Base-by-base conservation (phyloP, 2,888 invertebrate species). In the Diarsia mendica region DNA sequence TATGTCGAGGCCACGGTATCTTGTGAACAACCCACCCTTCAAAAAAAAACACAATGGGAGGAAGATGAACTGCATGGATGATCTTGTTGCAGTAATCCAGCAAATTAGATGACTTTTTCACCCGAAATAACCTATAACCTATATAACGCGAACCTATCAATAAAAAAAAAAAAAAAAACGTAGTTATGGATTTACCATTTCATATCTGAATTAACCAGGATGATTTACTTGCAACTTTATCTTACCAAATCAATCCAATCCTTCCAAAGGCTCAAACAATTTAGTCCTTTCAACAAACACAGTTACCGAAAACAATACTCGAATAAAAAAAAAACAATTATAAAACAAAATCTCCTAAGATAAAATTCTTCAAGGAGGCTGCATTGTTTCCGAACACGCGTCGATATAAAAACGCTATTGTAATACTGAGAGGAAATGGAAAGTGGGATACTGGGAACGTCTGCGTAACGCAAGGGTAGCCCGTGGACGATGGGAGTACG, bases 391-490 rank as follows among this genome's bases (percentile, higher is more conserved):
- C 73, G 85, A 90, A 88, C 87, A 88, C 80, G 75, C 87, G 86
- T 86, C 85, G 88, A 88, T 91, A 89, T 90, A 93, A 92, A 92
- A 92, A 93, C 78, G 88, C 90, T 89, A 91, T 93, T 92, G 91
- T 91, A 89, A 93, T 93, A 87, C 88, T 85, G 91, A 93, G 91
- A 94, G 94, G 94, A 95, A 95, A 95, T 92, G 93, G 95, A 94
- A 94, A 95, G 94, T 94, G 90, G 91, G 86, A 92, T 92, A 95
- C 94, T 94, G 90, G 91, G 86, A 92, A 92, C 84, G 89, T 90
- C 91, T 91, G 95, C 94, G 95, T 95, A 95, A 95, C 94, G 93
- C 94, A 90, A 94, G 94, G 92, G 92, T 92, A 93, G 90, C 88
- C 90, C 90, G 20, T 20, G 44, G 44, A 63, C n/a, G 63, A 44